phyloP scores from a whole-genome alignment of 2,113 vertebrate genomes.

The Nesogale talazaci region DNA sequence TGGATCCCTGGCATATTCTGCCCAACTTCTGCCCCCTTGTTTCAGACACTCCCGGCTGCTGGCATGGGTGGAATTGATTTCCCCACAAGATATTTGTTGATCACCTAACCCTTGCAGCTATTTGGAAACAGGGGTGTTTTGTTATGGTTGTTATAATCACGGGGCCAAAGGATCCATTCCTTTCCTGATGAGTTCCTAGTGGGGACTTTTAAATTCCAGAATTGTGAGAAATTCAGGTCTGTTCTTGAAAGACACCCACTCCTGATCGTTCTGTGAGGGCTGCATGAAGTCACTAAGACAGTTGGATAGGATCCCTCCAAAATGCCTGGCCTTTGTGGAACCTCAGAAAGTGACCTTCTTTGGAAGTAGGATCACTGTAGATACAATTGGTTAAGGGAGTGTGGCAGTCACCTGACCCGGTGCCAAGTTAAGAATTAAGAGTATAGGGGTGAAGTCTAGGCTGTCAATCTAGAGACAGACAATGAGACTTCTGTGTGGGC shows the following conservation, averaged over 20 bases:
- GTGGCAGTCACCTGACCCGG: no score
- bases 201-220: neutral
- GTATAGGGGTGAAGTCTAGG: no score
- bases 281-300: neutral
- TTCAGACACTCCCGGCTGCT: neutral
- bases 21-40: no score
- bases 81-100: neutral
- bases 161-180: neutral
- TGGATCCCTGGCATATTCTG: no score
- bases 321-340: neutral
- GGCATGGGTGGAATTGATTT: neutral
- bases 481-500: no score
- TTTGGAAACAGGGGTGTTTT: neutral
- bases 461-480: no score
- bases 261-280: neutral
- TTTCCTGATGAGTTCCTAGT: neutral
- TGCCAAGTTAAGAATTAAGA: no score
- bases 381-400: neutral
- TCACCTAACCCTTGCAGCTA: neutral
- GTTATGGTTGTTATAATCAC: neutral
- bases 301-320: neutral
- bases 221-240: neutral
- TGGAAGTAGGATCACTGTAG: neutral
- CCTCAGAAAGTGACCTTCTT: neutral
- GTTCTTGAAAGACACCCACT: neutral